Conservation (phyloP, 2,113 vertebrate species). For the Plecotus auritus region DNA sequence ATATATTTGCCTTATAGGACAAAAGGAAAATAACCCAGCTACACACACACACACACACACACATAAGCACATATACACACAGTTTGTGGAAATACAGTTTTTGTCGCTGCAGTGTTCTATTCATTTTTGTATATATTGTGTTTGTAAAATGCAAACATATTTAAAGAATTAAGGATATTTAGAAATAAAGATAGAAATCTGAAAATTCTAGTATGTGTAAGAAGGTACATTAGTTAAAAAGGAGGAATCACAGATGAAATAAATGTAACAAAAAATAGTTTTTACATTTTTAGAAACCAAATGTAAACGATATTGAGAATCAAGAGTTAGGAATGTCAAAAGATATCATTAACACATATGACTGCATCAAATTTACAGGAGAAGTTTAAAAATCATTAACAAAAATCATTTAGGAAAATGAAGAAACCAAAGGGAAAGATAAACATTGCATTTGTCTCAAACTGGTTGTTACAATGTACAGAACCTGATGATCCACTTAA, state of each 20-base stretch:
- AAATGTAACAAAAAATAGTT: background rate
- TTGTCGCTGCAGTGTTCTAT: background rate
- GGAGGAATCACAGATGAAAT: background rate
- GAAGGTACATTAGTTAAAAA: background rate
- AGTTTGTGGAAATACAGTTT: background rate
- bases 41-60: fast-evolving
- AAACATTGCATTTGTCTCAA: background rate
- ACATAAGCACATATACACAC: fast-evolving
- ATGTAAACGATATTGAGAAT: background rate
- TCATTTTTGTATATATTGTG: background rate
- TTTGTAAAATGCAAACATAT: background rate
- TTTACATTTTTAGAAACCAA: background rate
- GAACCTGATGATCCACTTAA: background rate
- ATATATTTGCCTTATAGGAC: background rate
- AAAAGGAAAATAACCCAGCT: background rate
- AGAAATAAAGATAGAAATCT: background rate
- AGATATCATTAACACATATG: background rate
- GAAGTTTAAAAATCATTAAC: background rate
- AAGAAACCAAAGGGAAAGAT: background rate
- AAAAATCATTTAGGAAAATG: background rate
- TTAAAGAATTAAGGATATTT: background rate
- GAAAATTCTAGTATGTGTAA: background rate
- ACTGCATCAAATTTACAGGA: background rate
- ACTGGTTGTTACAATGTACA: background rate
- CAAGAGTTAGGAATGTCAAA: background rate